Conservation (phyloP, 2,888 invertebrate genomes). For the Clivina fossor region DNA sequence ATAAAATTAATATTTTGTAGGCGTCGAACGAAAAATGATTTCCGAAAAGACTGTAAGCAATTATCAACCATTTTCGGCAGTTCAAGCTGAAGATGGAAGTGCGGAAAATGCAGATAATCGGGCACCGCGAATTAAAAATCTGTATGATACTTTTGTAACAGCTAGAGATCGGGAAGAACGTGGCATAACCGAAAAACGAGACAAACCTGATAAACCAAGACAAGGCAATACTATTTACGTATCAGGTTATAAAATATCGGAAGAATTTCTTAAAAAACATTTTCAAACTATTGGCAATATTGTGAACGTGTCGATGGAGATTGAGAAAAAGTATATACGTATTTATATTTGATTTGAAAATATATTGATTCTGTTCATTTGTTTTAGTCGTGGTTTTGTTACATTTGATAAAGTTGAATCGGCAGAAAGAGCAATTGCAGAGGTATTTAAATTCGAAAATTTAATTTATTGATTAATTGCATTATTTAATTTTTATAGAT, state of each 20-base stretch:
- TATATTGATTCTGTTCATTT: slow-evolving; percentile 20
- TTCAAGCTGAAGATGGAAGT: slow-evolving; percentile 70
- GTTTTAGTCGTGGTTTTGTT: slow-evolving; percentile 79
- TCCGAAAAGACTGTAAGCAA: slow-evolving; percentile 76
- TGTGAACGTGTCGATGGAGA: slow-evolving; percentile 81
- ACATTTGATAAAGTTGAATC: slow-evolving; percentile 89
- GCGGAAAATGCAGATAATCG: slow-evolving; percentile 64
- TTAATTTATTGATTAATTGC: no score
- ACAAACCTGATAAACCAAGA: slow-evolving; percentile 65
- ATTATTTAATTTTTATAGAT: slow-evolving; percentile 53
- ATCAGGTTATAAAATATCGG: slow-evolving; percentile 75
- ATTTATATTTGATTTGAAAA: slow-evolving; percentile 1
- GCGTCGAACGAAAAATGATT: slow-evolving; percentile 76
- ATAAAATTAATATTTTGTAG: slow-evolving; percentile 44
- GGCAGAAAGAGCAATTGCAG: slow-evolving; percentile 81
- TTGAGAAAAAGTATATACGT: slow-evolving; percentile 70
- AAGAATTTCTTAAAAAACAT: slow-evolving; percentile 75
- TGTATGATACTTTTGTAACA: slow-evolving; percentile 78
- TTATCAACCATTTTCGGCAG: slow-evolving; percentile 90
- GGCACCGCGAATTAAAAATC: slow-evolving; percentile 66
- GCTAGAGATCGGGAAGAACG: slow-evolving; percentile 67
- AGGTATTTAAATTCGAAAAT: no score
- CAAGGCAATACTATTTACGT: slow-evolving; percentile 84
- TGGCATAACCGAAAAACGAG: slow-evolving; percentile 57
- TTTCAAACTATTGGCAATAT: slow-evolving; percentile 75